Evolutionary conservation across 30 jellyfish, hydroid and myxozoan species (phyloP).

Genomic region (Aurelia aurita): DNA sequence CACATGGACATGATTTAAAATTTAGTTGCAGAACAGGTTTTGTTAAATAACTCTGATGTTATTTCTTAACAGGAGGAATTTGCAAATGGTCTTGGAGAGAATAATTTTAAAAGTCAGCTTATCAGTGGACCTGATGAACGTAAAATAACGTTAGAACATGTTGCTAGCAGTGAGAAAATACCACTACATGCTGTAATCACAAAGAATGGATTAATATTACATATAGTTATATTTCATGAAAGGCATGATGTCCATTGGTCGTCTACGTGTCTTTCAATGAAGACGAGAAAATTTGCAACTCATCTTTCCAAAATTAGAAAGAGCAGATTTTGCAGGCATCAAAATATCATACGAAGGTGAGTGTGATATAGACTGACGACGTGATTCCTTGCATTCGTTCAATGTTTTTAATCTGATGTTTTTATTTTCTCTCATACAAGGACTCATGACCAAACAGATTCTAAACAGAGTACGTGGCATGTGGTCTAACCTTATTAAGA

Average conservation of each 20-base stretch:
- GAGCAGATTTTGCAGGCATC: slow-evolving; percentile 35
- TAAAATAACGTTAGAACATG: slow-evolving; percentile 12
- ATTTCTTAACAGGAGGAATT: slow-evolving; percentile 24
- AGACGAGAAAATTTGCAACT: background rate
- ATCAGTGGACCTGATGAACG: slow-evolving; percentile 45
- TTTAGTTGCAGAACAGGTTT: no score
- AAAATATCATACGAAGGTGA: slow-evolving; percentile 29
- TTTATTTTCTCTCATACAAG: no score
- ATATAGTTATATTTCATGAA: slow-evolving; percentile 26
- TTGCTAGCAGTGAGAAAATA: background rate
- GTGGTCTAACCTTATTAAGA: no score
- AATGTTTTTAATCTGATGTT: no score
- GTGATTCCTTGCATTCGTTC: no score
- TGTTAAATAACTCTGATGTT: no score
- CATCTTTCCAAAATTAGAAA: background rate
- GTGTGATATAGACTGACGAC: background rate
- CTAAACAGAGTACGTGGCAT: no score
- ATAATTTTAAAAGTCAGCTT: slow-evolving; percentile 21
- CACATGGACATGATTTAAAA: no score
- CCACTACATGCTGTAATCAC: slow-evolving; percentile 19
- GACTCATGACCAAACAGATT: no score
- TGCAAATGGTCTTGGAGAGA: slow-evolving; percentile 5
- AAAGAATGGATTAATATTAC: slow-evolving; percentile 8
- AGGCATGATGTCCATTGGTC: slow-evolving; percentile 34
- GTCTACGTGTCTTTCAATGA: slow-evolving; percentile 17